Base-by-base conservation (phyloP, 2,888 invertebrate genomes). In the Pammene fasciana region DNA sequence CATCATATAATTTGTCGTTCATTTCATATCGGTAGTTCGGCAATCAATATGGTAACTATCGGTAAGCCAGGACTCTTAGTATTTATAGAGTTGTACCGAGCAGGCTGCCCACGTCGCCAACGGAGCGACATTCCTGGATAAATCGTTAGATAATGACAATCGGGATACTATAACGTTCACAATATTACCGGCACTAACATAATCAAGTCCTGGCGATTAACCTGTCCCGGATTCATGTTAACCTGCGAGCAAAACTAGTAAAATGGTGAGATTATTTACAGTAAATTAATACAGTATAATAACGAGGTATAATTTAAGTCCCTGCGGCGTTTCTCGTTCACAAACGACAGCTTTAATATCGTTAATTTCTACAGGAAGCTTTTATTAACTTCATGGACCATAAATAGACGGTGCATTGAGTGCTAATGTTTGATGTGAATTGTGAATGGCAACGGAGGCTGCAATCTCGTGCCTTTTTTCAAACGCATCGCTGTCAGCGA, bases 81-180 rank as follows among this genome's bases (percentile, higher is more conserved):
- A 70, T 77, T 83, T 82, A 82, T 79, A 78, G 78, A 67, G 75
- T 75, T 76, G 77, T 77, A 77, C 79, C 78, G 79, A 80, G 76
- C 77, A 77, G 75, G 74, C 75, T 56, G 74, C 78, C 73, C 76
- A 68, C 74, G 55, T 50, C 75, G 77, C 76, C 76, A 75, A 76
- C 75, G 74, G 73, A 73, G 75, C 81, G 78, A 80, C 84, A 83
- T 85, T 85, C 84, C 79, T 77, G 78, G 78, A 82, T 77, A 80
- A 82, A 81, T 79, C 78, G 79, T 80, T 80, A 81, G 81, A 80
- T 78, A 75, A 76, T 55, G 45, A 48, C 60, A 54, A 52, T 57
- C 66, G 26, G 57, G 61, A 59, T 54, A 55, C 67, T 60, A 48
- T 48, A 62, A 14, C 50, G 10, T 64, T 34, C 14, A 57, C 14